These are phyloP conservation scores for Apostichopus japonicus DNA, from an alignment of 35 echinoderm and acorn worm species.

Conservation along the genomic window DNA sequence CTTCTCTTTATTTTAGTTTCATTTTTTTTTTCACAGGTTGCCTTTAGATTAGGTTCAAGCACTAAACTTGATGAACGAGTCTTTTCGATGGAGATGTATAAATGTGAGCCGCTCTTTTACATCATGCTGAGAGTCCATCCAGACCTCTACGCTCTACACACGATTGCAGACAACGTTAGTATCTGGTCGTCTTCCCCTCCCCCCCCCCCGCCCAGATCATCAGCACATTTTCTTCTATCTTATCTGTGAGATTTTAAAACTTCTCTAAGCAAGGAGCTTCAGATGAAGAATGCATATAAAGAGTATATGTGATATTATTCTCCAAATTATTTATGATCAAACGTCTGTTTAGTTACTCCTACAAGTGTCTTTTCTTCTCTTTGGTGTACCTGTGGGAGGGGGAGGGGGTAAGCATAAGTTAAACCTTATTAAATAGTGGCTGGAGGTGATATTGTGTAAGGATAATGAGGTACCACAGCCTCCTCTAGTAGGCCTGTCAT, in stretches of 20 bases:
- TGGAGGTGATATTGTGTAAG: conserved; percentile 74
- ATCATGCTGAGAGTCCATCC: conserved; percentile 88
- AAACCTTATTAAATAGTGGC: too few species aligned
- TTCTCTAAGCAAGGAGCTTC: not conserved
- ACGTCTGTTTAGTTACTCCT: not conserved
- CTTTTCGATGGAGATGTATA: conserved; percentile 95
- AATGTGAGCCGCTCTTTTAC: conserved; percentile 83
- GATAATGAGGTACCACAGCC: conserved; percentile 87
- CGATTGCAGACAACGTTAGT: conserved; percentile 80
- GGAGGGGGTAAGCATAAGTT: too few species aligned
- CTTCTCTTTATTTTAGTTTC: too few species aligned
- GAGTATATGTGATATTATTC: too few species aligned
- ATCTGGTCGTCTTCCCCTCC: not conserved
- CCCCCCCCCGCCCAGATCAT: too few species aligned
- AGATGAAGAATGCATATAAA: too few species aligned
- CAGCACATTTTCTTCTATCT: too few species aligned
- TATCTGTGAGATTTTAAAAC: not conserved
- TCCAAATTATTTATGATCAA: too few species aligned
- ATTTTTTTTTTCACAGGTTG: conserved; percentile 62
- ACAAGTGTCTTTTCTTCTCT: not conserved
- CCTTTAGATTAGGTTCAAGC: conserved; percentile 84
- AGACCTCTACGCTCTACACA: conserved; percentile 83
- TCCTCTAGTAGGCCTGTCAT: conserved; percentile 69
- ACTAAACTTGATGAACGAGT: conserved; percentile 89
- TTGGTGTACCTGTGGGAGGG: too few species aligned